A percentile compares a stretch with the other conserved stretches of the same genome.
Conservation (phyloP, 2,113 vertebrate genomes). For the Zapornia atra region DNA sequence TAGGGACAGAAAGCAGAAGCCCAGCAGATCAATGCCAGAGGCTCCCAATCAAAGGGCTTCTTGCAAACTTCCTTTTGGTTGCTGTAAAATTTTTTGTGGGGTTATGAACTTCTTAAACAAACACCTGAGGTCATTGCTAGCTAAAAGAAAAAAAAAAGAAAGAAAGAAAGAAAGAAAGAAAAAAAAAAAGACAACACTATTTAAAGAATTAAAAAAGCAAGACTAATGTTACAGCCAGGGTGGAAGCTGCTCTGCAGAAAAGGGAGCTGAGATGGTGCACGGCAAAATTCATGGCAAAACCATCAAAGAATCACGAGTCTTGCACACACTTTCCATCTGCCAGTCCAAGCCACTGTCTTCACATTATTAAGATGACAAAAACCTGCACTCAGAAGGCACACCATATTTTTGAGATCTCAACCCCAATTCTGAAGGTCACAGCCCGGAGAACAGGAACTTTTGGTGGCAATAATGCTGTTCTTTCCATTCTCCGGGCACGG, state of each 20-base stretch:
- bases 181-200: not conserved
- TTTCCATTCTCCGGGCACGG: not conserved
- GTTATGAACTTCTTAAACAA: conserved; percentile 79
- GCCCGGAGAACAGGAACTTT: not conserved
- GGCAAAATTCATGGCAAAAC: conserved; percentile 2
- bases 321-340: not conserved
- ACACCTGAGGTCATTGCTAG: conserved; percentile 72
- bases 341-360: not conserved
- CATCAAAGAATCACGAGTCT: rapidly evolving
- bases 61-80: conserved; percentile 12
- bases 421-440: not conserved
- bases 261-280: not conserved
- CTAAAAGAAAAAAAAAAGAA: not conserved
- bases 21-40: not conserved
- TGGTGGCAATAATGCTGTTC: no score
- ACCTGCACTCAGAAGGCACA: not conserved
- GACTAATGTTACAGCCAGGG: conserved; percentile 24
- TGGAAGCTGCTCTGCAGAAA: conserved; percentile 21
- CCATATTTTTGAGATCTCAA: rapidly evolving
- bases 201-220: conserved; percentile 31
- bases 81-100: conserved; percentile 49
- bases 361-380: not conserved
- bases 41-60: not conserved
- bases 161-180: not conserved
- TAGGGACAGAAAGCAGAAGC: conserved; percentile 38